A percentile compares a stretch with the other conserved stretches of the same genome.
phyloP scores from a whole-genome alignment of 2,888 invertebrate species.

The Sinodicranocentrus sp. region DNA sequence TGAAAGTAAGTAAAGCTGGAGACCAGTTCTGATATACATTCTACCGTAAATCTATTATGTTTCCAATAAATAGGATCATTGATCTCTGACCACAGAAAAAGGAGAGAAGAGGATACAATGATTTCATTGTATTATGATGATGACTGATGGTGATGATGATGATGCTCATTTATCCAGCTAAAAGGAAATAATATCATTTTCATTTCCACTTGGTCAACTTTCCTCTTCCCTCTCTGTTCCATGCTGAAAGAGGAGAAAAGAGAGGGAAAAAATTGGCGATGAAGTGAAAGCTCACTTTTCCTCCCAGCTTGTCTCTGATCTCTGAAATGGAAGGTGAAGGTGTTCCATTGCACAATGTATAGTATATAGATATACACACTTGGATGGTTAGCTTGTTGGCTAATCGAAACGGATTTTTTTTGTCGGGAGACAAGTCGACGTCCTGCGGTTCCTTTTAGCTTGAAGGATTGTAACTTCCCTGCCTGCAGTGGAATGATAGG shows the following conservation, averaged over 20 bases:
- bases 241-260: background rate
- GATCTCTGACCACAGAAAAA: constrained; percentile 4
- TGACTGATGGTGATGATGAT: constrained; percentile 37
- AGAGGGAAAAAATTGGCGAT: background rate
- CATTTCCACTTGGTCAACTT: constrained; percentile 29
- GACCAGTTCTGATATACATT: too few species aligned
- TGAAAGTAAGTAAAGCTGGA: too few species aligned
- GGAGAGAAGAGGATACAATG: background rate
- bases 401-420: constrained; percentile 6
- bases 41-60: background rate
- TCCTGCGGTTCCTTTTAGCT: constrained; percentile 5
- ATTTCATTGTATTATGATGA: constrained; percentile 23
- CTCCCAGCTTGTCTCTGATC: too few species aligned
- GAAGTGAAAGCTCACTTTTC: too few species aligned
- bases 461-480: background rate
- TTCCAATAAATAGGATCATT: constrained; percentile 20
- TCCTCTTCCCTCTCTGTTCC: background rate
- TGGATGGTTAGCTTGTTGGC: constrained; percentile 18
- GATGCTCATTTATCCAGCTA: constrained; percentile 38
- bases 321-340: background rate
- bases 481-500: constrained; percentile 34
- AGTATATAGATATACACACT: constrained; percentile 1
- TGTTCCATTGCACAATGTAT: background rate
- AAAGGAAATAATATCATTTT: constrained; percentile 38
- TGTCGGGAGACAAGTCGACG: too few species aligned